Evolutionary conservation across 2,797 vertebrate genomes (phyloP), one percentile per base, ranked within the genome.

Genomic region (Atherinosoma microstoma): DNA sequence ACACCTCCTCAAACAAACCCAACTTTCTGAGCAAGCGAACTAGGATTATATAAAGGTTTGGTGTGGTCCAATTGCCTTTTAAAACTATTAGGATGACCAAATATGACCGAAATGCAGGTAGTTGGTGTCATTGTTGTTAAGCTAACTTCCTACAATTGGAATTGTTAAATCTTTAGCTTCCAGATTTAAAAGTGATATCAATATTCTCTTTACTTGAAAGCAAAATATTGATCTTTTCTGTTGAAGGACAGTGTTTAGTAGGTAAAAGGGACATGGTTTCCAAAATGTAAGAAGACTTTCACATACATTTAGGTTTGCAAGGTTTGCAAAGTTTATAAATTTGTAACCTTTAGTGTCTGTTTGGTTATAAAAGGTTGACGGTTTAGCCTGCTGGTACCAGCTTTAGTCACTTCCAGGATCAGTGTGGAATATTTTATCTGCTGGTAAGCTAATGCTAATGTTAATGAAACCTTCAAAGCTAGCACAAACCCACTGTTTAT

Each of bases 401-500:
- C 15, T 24, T 24, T 57, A 0, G 49, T 20, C 13, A 2, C 22
- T 53, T 11, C 3, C 49, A 12, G 49, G 16, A 18, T 47, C 42
- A 47, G 0, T 6, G 6, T 20, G 18, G 42, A 18, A 20, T 6
- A 15, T 20, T 10, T n/a, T 10, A 22, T 51, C n/a, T 24, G 10
- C 12, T 24, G 5, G 5, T 54, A 6, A 15, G 1, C 53, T 54
- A 54, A 15, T 27, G 1, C 53, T 54, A 54, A 15, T 27, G 22
- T 16, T 45, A 20, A 45, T 45, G 4, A 27, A 27, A 11, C 6
- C 10, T 29, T 15, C 3, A 54, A 29, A 29, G 24, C 30, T 58
- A 67, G 40, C 5, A 58, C 12, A 24, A 67, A 57, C 12, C 18
- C 34, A 36, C 35, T 56, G 34, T 66, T 66, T 57, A 53, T 66